Evolutionary conservation across 2,113 vertebrate species (phyloP).

Genomic region (Alces alces): DNA sequence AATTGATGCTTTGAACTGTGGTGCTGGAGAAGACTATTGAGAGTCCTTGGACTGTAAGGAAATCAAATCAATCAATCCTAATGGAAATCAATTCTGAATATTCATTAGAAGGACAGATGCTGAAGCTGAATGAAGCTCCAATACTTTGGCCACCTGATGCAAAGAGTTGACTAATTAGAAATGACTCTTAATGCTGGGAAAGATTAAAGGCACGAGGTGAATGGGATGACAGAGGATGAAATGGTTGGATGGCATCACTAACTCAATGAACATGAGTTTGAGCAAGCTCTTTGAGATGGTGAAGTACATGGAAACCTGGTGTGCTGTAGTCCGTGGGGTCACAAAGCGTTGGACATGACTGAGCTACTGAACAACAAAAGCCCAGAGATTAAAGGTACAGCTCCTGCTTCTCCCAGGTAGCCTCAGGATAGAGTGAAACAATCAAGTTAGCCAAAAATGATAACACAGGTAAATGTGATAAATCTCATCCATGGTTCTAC

Average conservation of each 20-base stretch:
- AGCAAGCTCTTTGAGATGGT: background rate
- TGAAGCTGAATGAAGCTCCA: background rate
- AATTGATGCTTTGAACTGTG: background rate
- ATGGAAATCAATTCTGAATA: background rate
- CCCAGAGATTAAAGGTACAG: background rate
- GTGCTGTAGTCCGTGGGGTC: background rate
- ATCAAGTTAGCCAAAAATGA: background rate
- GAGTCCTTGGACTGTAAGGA: background rate
- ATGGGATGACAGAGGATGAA: background rate
- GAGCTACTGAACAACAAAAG: background rate
- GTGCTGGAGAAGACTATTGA: background rate
- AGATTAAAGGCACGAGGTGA: background rate
- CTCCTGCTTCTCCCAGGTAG: too few relatives aligned
- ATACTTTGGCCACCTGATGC: background rate
- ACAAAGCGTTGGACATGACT: background rate
- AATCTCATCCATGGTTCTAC: background rate
- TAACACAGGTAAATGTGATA: background rate
- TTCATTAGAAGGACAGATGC: background rate
- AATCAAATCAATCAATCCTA: background rate
- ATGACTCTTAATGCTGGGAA: background rate
- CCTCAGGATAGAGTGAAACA: background rate
- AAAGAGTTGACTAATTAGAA: background rate
- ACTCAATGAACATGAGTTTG: background rate
- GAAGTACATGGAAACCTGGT: background rate
- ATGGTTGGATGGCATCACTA: background rate